Percentiles rank a stretch among this genome's conserved stretches.
These are phyloP conservation scores for Tineola bisselliella DNA, from an alignment of 2,888 invertebrate genomes.

Conservation along the genomic window DNA sequence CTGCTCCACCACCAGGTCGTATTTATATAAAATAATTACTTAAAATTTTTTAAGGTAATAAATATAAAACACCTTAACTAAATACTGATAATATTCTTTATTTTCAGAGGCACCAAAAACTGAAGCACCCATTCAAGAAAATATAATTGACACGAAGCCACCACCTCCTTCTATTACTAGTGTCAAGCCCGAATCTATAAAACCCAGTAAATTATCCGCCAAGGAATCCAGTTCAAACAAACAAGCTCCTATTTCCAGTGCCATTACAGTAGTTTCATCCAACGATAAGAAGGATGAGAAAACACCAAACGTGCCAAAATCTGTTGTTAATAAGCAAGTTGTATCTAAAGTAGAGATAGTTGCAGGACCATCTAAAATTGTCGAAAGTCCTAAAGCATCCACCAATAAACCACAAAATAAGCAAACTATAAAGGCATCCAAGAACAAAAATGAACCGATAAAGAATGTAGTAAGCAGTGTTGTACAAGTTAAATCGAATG, in stretches of 20 bases:
- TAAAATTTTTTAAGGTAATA: no score
- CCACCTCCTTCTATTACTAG: constrained; percentile 45
- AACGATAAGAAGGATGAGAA: constrained; percentile 54
- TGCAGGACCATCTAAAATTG: constrained; percentile 57
- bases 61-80: neutral
- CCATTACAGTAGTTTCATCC: constrained; percentile 47
- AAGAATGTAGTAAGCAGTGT: constrained; percentile 56
- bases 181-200: constrained; percentile 51
- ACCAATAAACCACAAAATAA: constrained; percentile 36
- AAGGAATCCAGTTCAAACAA: constrained; percentile 46
- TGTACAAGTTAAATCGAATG: constrained; percentile 60
- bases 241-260: constrained; percentile 45
- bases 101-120: constrained; percentile 53
- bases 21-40: neutral
- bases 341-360: constrained; percentile 68
- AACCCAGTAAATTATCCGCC: constrained; percentile 52
- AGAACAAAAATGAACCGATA: constrained; percentile 30
- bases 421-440: constrained; percentile 30
- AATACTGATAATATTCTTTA: neutral
- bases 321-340: constrained; percentile 56
- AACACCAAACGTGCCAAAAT: constrained; percentile 48
- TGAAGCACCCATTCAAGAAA: constrained; percentile 52
- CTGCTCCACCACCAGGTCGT: constrained; percentile 75
- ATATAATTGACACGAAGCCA: constrained; percentile 59
- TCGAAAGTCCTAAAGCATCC: constrained; percentile 44